A percentile compares a stretch with the other conserved stretches of the same genome.
These are phyloP conservation scores for Phenacoccus solenopsis DNA, from an alignment of 1,140 invertebrate species.

Conservation along the genomic window DNA sequence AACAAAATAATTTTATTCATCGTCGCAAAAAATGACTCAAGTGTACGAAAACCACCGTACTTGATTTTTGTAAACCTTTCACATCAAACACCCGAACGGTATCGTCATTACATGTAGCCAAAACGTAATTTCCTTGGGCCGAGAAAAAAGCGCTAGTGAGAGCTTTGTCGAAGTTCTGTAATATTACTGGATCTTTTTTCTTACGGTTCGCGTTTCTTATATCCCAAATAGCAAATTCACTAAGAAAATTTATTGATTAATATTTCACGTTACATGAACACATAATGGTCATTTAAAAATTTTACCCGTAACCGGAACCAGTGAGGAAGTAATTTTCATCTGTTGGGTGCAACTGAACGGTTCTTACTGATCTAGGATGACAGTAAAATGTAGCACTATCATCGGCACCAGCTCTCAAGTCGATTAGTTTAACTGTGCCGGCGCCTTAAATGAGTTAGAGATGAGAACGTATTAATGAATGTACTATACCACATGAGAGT, in stretches of 20 bases:
- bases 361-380: constrained; percentile 25
- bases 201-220: constrained; percentile 9
- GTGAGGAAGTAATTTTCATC: constrained; percentile 25
- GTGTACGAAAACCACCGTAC: not conserved
- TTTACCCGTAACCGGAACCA: constrained; percentile 24
- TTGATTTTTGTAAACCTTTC: not conserved
- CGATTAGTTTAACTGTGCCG: constrained; percentile 23
- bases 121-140: constrained; percentile 24
- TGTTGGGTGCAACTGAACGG: constrained; percentile 25
- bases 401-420: constrained; percentile 17
- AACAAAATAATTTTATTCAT: not conserved
- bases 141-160: constrained; percentile 29
- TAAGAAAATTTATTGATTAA: constrained; percentile 13
- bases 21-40: not conserved
- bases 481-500: not conserved
- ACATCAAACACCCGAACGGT: constrained; percentile 24
- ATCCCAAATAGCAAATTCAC: constrained; percentile 22
- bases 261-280: not conserved
- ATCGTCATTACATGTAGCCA: constrained; percentile 28
- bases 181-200: constrained; percentile 15
- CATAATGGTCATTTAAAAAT: constrained; percentile 13
- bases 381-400: constrained; percentile 19
- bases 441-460: constrained; percentile 20
- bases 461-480: not conserved
- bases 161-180: constrained; percentile 15